Base-by-base conservation (phyloP, 1,140 invertebrate species). In the Conus ventricosus region DNA sequence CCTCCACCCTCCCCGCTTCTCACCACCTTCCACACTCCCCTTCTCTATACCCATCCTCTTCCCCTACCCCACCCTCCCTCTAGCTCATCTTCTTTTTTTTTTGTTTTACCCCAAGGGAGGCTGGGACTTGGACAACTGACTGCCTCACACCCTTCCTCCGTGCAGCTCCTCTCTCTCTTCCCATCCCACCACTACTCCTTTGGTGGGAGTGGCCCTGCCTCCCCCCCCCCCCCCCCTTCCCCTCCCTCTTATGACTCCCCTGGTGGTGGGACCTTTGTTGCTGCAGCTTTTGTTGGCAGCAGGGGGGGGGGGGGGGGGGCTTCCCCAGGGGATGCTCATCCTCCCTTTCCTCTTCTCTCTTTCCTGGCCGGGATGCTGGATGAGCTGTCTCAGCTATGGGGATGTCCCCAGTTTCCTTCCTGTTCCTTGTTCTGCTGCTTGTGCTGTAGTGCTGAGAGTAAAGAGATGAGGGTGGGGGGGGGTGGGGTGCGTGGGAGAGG, bases 231-330 rank as follows among this genome's bases (percentile, higher is more conserved):
- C 39, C 80, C 51, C n/a, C 82, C 17, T 4, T 25, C 83, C 63
- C 83, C 55, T 11, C 27, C 23, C 25, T 63, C 17, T 27, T 63
- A 60, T 7, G 63, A 25, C 55, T 84, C 83, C 84, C 71, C 11
- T 27, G 27, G 84, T 54, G 81, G 81, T 54, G 55, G 76, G 76
- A 63, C 83, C 83, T 63, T 85, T 85, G 84, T 85, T 54, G 67
- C 63, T 39, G 84, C 84, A 71, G 84, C 84, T 85, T 85, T 85
- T 85, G 84, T 85, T 71, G 71, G 84, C 63, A 67, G 84, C 57
- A 60, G 57, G 57, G 55, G 63, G 39, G n/a, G 27, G 84, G 84
- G 84, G 39, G 39, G 39, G 39, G 39, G 39, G 39, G 3, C 39
- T 39, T 3, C 39, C 39, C 39, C 39, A 39, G 39, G 39, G 39